Evolutionary conservation across 2,113 vertebrate species (phyloP), one percentile per base, ranked within the genome.

Genomic region (Piprites chloris): DNA sequence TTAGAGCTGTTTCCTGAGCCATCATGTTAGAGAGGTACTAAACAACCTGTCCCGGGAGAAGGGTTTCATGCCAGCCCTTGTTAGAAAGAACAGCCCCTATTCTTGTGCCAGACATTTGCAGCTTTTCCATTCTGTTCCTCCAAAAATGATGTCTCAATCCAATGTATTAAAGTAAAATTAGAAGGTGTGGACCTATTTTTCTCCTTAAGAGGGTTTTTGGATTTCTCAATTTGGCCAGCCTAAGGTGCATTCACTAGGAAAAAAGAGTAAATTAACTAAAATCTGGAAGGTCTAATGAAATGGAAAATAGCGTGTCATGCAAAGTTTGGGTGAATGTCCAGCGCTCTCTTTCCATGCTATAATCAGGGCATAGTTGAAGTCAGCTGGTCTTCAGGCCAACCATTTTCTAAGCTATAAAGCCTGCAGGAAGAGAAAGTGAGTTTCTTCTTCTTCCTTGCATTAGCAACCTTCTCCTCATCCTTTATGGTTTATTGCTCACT

Each of bases 41-140:
- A 96, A 78, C 1, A 18, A 90, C 78, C 33, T 80, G 24, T 90
- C 79, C 76, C 42, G 21, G 63, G 52, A 83, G 66, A 17, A 80
- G 41, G 23, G 12, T 41, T 47, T 67, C 0, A 0, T 82, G 63
- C 77, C 77, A 91, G n/a, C 33, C 82, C 59, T 49, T 83, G 9
- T 66, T 81, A 42, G 50, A 68, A 80, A 50, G 46, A 95, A 49
- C 59, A 85, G 50, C 19, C 20, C 47, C 73, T 88, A 21, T 82
- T 71, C 24, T 81, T 53, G 42, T 30, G 80, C 84, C 87, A 87
- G n/a, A 56, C 5, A 8, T 84, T 74, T 73, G 26, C 44, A 35
- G 47, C 47, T 35, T 97, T 96, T 93, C 84, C 59, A 65, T 78
- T 90, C 33, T 35, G 23, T 88, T 81, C 27, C 28, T 93, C 80